A percentile compares a stretch with the other conserved stretches of the same genome.
phyloP scores from a whole-genome alignment of 1,140 invertebrate genomes.

The Tetramorium alpestre region DNA sequence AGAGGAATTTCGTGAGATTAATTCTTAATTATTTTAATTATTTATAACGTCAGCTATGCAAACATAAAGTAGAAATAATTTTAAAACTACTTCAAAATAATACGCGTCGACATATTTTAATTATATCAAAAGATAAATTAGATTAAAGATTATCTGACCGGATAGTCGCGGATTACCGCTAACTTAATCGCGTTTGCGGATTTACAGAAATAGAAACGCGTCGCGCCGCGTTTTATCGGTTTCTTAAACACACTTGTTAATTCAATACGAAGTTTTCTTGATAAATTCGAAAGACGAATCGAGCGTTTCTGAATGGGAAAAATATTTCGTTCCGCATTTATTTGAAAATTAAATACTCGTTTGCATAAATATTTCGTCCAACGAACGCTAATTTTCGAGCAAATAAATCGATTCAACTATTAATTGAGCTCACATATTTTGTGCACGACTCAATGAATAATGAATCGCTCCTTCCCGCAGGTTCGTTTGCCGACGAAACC shows the following conservation, averaged over 20 bases:
- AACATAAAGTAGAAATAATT: neutral
- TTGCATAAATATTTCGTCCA: slow-evolving; percentile 4
- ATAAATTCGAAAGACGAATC: neutral
- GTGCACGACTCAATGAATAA: slow-evolving; percentile 41
- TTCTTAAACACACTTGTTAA: neutral
- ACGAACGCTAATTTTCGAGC: slow-evolving; percentile 28
- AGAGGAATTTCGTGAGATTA: neutral
- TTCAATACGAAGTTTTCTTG: neutral
- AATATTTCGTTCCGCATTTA: neutral
- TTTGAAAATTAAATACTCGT: neutral
- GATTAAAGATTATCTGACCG: slow-evolving; percentile 17
- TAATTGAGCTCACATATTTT: slow-evolving; percentile 30
- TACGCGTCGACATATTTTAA: neutral
- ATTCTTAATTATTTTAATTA: neutral
- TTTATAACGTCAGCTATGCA: neutral
- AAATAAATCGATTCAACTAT: slow-evolving; percentile 47
- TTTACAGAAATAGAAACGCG: slow-evolving; percentile 33
- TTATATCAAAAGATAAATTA: slow-evolving; percentile 3
- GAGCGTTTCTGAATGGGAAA: neutral
- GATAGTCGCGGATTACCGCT: slow-evolving; percentile 31
- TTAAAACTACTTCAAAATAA: neutral
- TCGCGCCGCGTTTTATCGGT: neutral
- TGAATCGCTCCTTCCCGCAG: slow-evolving; percentile 26
- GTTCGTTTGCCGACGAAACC: slow-evolving; percentile 36
- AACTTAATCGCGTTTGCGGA: slow-evolving; percentile 36